Base-by-base conservation (phyloP, 2,113 vertebrate species). In the Colius striatus region DNA sequence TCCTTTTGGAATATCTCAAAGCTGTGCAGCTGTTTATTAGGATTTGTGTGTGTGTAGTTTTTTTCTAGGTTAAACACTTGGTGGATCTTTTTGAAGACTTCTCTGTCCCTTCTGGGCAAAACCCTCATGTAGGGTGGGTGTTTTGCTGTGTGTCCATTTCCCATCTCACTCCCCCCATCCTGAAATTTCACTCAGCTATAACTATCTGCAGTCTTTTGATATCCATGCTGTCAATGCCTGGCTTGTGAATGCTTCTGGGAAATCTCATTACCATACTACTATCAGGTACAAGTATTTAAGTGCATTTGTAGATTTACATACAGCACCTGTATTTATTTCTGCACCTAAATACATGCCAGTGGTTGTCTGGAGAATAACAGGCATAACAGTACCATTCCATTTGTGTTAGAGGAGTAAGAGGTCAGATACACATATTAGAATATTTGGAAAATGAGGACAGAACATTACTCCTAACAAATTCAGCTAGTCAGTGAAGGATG, bases 121-220 rank as follows among this genome's bases (percentile, higher is more conserved):
- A 71, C 3, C 1, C 6, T 89, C 32, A 6, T 29, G 17, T 16
- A 53, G 22, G 3, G 1, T 81, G 3, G 62, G 47, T 11, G 3
- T 81, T 86, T 78, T 78, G 21, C 51, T 58, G 7, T 22, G 4
- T 67, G 11, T 79, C 32, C 5, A 1, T 54, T 54, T n/a, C 9
- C 9, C 10, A 16, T 3, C 3, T 13, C 4, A 0, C 1, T 1
- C 5, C 16, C 14, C 2, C 4, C 6, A 17, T 38, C 10, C 16
- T 55, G 29, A 66, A 41, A 32, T 90, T 66, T 80, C 10, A 25
- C 21, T 68, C 4, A 9, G 5, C 80, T 67, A 14, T 48, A 53
- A 38, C 21, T 41, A 36, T 19, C 34, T 86, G 48, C 16, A 53
- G 1, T 63, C 16, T 68, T 18, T 36, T 16, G 12, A 11, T 45